Conservation (phyloP, 2,888 invertebrate genomes). For the Physocephala rufipes region DNA sequence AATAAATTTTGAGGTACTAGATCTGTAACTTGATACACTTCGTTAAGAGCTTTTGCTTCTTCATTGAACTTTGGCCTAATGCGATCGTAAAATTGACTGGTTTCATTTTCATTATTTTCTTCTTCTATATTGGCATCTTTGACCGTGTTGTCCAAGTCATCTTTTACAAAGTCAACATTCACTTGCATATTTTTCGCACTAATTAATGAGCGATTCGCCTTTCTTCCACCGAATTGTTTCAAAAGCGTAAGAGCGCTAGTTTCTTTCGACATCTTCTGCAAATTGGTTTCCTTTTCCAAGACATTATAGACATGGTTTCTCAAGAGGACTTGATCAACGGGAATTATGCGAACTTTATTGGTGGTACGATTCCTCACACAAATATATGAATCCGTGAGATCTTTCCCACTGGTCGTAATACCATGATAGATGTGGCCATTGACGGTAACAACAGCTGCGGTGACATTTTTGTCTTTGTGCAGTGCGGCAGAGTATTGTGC, state of each 20-base stretch:
- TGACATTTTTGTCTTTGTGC: slow-evolving; percentile 33
- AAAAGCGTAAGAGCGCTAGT: slow-evolving; percentile 49
- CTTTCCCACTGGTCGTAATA: slow-evolving; percentile 34
- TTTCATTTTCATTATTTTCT: slow-evolving; percentile 43
- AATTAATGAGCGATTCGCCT: slow-evolving; percentile 51
- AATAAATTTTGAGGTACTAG: slow-evolving; percentile 56
- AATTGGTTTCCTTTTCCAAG: slow-evolving; percentile 43
- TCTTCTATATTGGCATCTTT: slow-evolving; percentile 43
- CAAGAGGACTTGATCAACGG: slow-evolving; percentile 55
- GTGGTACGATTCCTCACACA: slow-evolving; percentile 58
- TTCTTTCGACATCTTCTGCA: slow-evolving; percentile 47
- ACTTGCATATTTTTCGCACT: slow-evolving; percentile 57
- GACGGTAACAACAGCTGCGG: slow-evolving; percentile 52
- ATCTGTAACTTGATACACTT: slow-evolving; percentile 56
- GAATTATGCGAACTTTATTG: slow-evolving; percentile 59
- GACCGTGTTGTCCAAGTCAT: slow-evolving; percentile 57
- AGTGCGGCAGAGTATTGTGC: slow-evolving; percentile 49
- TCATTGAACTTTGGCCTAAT: slow-evolving; percentile 58
- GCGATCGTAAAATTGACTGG: slow-evolving; percentile 48
- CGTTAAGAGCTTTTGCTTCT: slow-evolving; percentile 52
- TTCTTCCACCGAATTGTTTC: slow-evolving; percentile 61
- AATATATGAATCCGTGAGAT: slow-evolving; percentile 56
- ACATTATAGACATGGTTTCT: slow-evolving; percentile 56
- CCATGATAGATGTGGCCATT: slow-evolving; percentile 55
- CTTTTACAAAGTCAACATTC: slow-evolving; percentile 57